Base-by-base conservation (phyloP, 2,888 invertebrate species). In the Melieria picta region DNA sequence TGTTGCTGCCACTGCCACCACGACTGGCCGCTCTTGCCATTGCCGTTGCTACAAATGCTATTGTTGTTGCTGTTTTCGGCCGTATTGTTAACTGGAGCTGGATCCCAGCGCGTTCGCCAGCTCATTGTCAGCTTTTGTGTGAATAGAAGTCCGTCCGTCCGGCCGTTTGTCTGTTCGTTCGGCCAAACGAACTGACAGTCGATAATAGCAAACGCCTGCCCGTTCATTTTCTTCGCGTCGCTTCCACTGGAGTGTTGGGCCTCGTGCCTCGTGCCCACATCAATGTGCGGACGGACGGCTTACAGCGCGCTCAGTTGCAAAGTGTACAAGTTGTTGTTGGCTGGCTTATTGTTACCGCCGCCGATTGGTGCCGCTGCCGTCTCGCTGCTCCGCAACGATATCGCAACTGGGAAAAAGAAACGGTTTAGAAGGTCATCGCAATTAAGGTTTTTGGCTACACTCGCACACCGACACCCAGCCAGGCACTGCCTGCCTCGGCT, bases 401-500 rank as follows among this genome's bases (percentile, higher is more conserved):
- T 52, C 52, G 6, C 11, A 52, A 13, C 13, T 13, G 52, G 52
- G 52, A 52, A 30, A 30, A 30, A n/a, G 43, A 63, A 69, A 63
- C 56, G 47, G 63, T 16, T 70, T 61, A 71, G 70, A 71, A 71
- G 70, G 70, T 71, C 70, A 65, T 61, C 70, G 70, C 61, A 65
- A 71, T 71, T 71, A 65, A 65, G 58, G 62, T 50, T 63, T 70
- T 52, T 69, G 62, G 52, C 76, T 78, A 74, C 75, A 74, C 78
- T 30, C 30, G 30, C 30, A 30, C 30, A 30, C 30, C 30, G 30
- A 30, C 30, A 30, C 30, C 30, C 30, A 30, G 30, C 30, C 30
- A 30, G 30, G 30, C 30, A 30, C 30, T 30, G 30, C 30, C 30
- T 30, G 30, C 30, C 0, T 30, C 30, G 30, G 30, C 30, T 30